Conservation (phyloP, 37 sponge, comb jelly and placozoan genomes). For the Crambe crambe region DNA sequence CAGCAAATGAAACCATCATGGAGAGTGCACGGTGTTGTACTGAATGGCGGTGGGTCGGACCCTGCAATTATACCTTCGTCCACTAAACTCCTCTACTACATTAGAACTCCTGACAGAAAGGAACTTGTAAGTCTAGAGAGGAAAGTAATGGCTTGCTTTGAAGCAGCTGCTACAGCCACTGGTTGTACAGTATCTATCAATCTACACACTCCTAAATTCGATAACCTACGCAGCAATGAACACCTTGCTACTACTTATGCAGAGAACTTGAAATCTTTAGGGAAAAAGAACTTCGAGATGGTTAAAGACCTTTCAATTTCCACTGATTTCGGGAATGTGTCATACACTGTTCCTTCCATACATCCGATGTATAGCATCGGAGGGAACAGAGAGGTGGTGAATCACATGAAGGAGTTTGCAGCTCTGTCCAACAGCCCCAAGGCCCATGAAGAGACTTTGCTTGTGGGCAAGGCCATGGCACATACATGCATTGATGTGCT, state of each 20-base stretch:
- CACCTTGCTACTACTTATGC: constrained; percentile 36
- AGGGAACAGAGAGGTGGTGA: constrained; percentile 22
- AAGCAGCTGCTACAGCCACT: constrained; percentile 78
- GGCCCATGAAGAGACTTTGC: constrained; percentile 58
- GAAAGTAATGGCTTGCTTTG: constrained; percentile 62
- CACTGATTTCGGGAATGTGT: constrained; percentile 63
- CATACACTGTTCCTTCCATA: constrained; percentile 79
- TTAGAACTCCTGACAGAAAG: constrained; percentile 45
- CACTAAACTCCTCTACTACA: constrained; percentile 47
- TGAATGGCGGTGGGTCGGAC: constrained; percentile 66
- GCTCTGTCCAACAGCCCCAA: constrained; percentile 56
- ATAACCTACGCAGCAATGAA: constrained; percentile 45
- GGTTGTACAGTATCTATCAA: constrained; percentile 64
- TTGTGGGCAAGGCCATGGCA: constrained; percentile 74
- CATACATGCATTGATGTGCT: constrained; percentile 73
- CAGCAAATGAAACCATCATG: constrained; percentile 86
- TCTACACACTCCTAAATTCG: constrained; percentile 4
- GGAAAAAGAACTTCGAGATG: neutral
- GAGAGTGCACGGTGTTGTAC: constrained; percentile 78
- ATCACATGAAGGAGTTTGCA: constrained; percentile 80
- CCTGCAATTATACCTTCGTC: constrained; percentile 80
- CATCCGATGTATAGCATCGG: constrained; percentile 79
- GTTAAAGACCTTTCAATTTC: neutral
- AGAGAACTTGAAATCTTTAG: constrained; percentile 29
- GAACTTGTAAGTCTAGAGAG: constrained; percentile 36